Evolutionary conservation across 2,113 vertebrate species (phyloP).

Genomic region (Aythya baeri): DNA sequence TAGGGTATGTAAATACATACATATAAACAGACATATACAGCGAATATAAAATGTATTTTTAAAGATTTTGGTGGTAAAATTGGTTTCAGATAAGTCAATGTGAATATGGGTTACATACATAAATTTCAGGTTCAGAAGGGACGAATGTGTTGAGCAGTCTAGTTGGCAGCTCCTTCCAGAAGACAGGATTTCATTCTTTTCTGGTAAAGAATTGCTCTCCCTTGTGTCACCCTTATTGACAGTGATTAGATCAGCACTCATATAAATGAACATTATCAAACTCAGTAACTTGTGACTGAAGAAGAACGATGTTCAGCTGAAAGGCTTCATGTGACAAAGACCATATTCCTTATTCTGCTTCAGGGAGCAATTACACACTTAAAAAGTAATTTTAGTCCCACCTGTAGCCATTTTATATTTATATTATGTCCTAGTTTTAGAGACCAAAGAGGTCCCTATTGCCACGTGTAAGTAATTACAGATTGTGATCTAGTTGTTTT

Average conservation of each 20-base stretch:
- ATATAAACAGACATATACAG: background rate
- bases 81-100: background rate
- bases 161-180: background rate
- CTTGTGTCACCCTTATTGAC: background rate
- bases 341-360: constrained; percentile 29
- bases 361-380: constrained; percentile 35
- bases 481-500: constrained; percentile 39
- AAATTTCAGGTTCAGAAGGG: background rate
- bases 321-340: constrained; percentile 28
- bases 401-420: constrained; percentile 25
- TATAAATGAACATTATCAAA: background rate
- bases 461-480: constrained; percentile 39
- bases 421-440: constrained; percentile 6
- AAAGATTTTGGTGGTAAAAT: background rate
- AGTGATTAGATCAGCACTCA: background rate
- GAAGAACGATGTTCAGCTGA: background rate
- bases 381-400: constrained; percentile 35
- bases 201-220: background rate
- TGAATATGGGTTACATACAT: background rate
- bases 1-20: background rate
- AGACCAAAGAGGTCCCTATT: background rate
- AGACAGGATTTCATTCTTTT: background rate
- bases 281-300: background rate
- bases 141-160: background rate
- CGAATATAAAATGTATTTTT: background rate